Evolutionary conservation across 2,113 vertebrate genomes (phyloP), one percentile per base, ranked within the genome.

Genomic region (Anolis sagrei): DNA sequence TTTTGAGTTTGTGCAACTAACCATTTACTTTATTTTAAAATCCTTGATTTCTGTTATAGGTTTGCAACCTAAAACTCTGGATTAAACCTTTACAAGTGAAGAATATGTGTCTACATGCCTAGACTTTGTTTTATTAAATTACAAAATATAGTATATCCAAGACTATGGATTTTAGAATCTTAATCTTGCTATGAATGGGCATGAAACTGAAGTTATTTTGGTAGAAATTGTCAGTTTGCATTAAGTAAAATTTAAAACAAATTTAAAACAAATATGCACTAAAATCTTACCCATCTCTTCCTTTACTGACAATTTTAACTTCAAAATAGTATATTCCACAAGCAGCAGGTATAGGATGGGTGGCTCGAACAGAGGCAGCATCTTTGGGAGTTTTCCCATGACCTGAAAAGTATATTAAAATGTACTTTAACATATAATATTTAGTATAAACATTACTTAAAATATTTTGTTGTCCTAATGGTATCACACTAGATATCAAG

Each of bases 251-350:
- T n/a, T 32, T 82, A 10, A 85, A 85, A 39, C 6, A 83, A 0
- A 83, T n/a, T 32, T 82, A 10, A 85, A 85, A 39, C 6, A 88
- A 91, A 83, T 51, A 88, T n/a, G 27, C 6, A 89, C 11, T 85
- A 70, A 62, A 78, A 83, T 91, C 97, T 98, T 96, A 99, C 99
- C 99, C 99, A 95, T 99, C 99, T 97, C 99, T 96, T 93, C 99
- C 99, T 96, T 99, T 99, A 93, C 99, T 99, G 96, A 99, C 98
- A 92, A 99, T 99, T 96, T 99, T 99, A 91, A 99, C 99, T 97
- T 99, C 99, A 5, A 99, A 99, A 95, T 99, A 99, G 94, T 99
- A 99, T 92, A 99, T 98, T 77, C 99, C 99, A 91, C 99, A 99
- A 88, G 99, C 98, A 25, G 99, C 98, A 86, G 99, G 99, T 95